phyloP scores from a whole-genome alignment of 2,797 vertebrate species.

The Orientallactaga sibirica region DNA sequence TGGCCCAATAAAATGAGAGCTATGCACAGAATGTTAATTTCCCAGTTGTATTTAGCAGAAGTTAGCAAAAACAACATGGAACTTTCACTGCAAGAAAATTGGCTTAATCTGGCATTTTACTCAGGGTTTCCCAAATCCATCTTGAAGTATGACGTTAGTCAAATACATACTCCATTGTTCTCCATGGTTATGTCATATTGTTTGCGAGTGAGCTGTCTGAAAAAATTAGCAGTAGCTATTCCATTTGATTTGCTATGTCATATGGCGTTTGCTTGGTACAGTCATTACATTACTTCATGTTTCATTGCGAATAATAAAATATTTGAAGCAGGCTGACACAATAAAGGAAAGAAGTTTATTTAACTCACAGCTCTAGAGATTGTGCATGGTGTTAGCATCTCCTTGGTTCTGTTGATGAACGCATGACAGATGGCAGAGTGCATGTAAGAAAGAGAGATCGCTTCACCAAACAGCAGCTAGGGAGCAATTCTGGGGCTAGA shows the following conservation, averaged over 20 bases:
- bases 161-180: not conserved
- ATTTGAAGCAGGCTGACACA: not conserved
- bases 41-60: not conserved
- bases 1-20: not conserved
- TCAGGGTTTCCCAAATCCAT: constrained; percentile 12
- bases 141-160: not conserved
- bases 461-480: not conserved
- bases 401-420: not conserved
- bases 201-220: not conserved
- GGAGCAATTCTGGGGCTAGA: not conserved
- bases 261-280: constrained; percentile 34
- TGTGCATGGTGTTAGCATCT: not conserved
- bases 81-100: constrained; percentile 29
- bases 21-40: not conserved
- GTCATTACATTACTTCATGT: not conserved
- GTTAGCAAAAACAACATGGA: constrained; percentile 39
- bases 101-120: not conserved
- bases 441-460: not conserved
- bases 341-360: not conserved
- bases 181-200: not conserved
- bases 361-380: not conserved
- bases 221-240: not conserved
- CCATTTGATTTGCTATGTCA: not conserved
- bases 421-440: not conserved
- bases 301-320: not conserved